Conservation (phyloP, 2,113 vertebrate species). For the Azemiops feae region DNA sequence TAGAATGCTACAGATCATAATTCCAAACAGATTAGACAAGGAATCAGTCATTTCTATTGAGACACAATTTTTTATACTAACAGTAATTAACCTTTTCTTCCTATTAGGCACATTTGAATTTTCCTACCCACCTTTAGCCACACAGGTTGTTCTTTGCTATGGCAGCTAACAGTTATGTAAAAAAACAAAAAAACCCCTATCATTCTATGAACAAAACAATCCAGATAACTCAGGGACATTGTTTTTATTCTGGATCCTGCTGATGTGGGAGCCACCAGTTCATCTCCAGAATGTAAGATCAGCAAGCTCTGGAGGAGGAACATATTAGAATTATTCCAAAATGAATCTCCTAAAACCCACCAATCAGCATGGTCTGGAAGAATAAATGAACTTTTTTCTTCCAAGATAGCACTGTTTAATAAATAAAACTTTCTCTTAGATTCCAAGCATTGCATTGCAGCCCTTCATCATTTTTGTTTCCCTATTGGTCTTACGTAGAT, state of each 20-base stretch:
- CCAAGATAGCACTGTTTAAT: not conserved
- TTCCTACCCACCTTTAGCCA: not conserved
- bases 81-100: not conserved
- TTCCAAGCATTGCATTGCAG: not conserved
- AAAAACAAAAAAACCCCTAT: not conserved
- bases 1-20: not conserved
- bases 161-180: not conserved
- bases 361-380: not conserved
- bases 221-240: not conserved
- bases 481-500: not conserved
- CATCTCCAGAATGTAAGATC: not conserved
- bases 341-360: not conserved
- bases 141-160: not conserved
- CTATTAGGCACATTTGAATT: not conserved
- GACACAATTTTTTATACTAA: not conserved
- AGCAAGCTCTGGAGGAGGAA: not conserved
- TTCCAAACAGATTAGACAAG: not conserved
- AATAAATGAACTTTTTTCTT: not conserved
- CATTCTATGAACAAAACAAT: not conserved
- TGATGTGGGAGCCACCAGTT: not conserved
- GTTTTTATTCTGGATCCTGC: not conserved
- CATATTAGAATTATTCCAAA: not conserved
- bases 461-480: not conserved
- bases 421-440: not conserved
- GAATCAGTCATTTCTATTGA: not conserved